phyloP scores from a whole-genome alignment of 2,797 vertebrate species.

The Gastrophryne carolinensis region DNA sequence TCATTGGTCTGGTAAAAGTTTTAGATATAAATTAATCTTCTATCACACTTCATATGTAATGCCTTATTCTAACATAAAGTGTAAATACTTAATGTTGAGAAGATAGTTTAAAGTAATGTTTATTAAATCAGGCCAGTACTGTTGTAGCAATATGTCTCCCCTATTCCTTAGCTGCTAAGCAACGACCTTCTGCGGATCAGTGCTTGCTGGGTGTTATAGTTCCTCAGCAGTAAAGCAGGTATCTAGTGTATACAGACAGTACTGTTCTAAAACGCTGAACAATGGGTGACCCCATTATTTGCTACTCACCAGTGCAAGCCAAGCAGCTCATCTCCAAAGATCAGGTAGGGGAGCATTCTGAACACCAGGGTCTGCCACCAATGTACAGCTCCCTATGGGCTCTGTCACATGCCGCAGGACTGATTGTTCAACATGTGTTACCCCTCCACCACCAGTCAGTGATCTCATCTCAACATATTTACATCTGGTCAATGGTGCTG shows the following conservation, averaged over 20 bases:
- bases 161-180: too few relatives aligned
- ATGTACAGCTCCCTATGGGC: conserved; percentile 30
- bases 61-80: too few relatives aligned
- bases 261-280: background rate
- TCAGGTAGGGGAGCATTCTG: conserved; percentile 4
- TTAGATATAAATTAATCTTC: too few relatives aligned
- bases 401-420: background rate
- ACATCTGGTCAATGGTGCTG: conserved; percentile 18
- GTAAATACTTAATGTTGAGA: too few relatives aligned
- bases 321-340: conserved; percentile 24
- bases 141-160: too few relatives aligned
- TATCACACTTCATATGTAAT: too few relatives aligned
- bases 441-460: background rate
- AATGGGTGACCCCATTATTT: background rate
- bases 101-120: too few relatives aligned
- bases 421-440: background rate
- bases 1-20: too few relatives aligned
- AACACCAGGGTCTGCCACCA: too few relatives aligned
- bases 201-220: background rate
- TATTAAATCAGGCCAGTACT: too few relatives aligned
- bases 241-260: background rate
- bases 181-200: too few relatives aligned
- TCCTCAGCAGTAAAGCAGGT: background rate
- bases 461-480: background rate
- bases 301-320: conserved; percentile 26